Conservation (phyloP, 1,140 invertebrate species). For the Tyrophagus putrescentiae region DNA sequence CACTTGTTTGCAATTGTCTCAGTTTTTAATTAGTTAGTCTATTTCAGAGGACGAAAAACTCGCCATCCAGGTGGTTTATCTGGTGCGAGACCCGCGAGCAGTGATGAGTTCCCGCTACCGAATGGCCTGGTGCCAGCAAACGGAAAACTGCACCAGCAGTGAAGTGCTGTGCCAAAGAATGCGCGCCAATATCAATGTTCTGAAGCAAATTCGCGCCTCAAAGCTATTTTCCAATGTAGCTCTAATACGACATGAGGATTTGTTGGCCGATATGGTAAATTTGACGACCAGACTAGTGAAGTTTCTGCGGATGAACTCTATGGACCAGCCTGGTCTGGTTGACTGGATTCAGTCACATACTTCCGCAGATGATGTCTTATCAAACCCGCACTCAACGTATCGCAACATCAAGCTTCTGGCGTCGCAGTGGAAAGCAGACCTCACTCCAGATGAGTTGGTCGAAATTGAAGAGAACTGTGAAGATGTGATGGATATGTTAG, state of each 20-base stretch:
- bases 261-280: slow-evolving; percentile 23
- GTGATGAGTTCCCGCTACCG: slow-evolving; percentile 25
- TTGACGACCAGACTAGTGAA: slow-evolving; percentile 22
- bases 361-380: slow-evolving; percentile 11
- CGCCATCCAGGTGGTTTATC: slow-evolving; percentile 25
- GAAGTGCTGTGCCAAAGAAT: slow-evolving; percentile 20
- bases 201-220: slow-evolving; percentile 16
- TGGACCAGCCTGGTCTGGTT: slow-evolving; percentile 11
- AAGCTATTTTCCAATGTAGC: slow-evolving; percentile 13
- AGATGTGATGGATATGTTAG: slow-evolving; percentile 22
- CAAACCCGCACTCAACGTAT: slow-evolving; percentile 25
- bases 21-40: not conserved
- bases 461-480: slow-evolving; percentile 22
- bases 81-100: slow-evolving; percentile 26
- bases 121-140: slow-evolving; percentile 24
- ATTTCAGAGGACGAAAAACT: too few species aligned
- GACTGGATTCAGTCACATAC: slow-evolving; percentile 24
- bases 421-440: slow-evolving; percentile 21
- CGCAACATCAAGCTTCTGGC: slow-evolving; percentile 24
- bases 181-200: slow-evolving; percentile 17
- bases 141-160: slow-evolving; percentile 23
- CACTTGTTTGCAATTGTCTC: not conserved
- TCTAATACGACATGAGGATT: slow-evolving; percentile 25
- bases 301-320: slow-evolving; percentile 21
- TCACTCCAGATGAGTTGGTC: slow-evolving; percentile 21